Evolutionary conservation across 2,113 vertebrate genomes (phyloP).

Genomic region (Chloropsis cyanopogon): DNA sequence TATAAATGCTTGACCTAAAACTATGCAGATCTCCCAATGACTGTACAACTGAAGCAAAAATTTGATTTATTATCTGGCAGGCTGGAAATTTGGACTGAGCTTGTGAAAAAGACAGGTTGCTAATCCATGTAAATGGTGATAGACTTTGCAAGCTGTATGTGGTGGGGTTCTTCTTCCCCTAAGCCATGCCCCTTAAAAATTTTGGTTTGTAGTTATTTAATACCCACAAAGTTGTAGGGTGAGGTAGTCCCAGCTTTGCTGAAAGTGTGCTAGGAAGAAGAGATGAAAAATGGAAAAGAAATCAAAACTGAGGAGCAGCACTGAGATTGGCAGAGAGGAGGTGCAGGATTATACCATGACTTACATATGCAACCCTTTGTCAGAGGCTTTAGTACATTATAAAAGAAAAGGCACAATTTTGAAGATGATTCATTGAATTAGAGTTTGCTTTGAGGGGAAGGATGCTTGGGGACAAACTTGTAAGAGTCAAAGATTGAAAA

Average conservation of each 20-base stretch:
- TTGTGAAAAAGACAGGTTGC: not conserved
- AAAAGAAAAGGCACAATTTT: conserved; percentile 6
- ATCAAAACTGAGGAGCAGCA: not conserved
- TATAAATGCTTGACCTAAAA: conserved; percentile 60
- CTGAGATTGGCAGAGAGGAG: not conserved
- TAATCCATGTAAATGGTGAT: not conserved
- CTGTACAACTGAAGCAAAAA: conserved; percentile 27
- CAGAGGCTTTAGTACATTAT: not conserved
- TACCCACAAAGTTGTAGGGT: not conserved
- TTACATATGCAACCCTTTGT: not conserved
- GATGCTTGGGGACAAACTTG: conserved; percentile 18
- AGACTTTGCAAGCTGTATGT: not conserved
- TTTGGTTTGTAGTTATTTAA: not conserved
- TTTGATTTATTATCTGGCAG: conserved; percentile 34
- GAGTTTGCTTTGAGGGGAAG: not conserved
- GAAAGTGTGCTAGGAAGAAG: not conserved
- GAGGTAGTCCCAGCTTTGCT: not conserved
- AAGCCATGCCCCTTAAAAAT: not conserved
- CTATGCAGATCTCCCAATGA: conserved; percentile 19
- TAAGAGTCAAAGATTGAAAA: not conserved
- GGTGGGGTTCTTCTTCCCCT: not conserved
- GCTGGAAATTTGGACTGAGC: conserved; percentile 14
- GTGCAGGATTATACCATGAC: not conserved
- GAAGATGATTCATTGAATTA: conserved; percentile 7
- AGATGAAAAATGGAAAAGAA: not conserved